Percentiles rank a stretch among this genome's conserved stretches.
These are phyloP conservation scores for Galeopterus variegatus DNA, from an alignment of 2,113 vertebrate species.

Conservation along the genomic window DNA sequence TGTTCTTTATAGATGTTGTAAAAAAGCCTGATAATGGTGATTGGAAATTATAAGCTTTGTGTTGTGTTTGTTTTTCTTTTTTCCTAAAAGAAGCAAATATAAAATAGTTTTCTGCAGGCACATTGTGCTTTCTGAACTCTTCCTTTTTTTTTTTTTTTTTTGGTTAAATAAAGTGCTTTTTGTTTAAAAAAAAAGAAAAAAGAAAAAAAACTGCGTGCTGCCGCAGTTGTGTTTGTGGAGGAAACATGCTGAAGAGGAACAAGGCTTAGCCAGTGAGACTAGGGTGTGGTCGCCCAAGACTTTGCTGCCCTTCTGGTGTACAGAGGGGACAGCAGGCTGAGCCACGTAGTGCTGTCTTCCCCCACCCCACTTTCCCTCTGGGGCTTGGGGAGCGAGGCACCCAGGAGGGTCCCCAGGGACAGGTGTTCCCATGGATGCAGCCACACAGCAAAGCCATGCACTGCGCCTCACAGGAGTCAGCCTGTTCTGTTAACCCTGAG, in stretches of 20 bases:
- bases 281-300: neutral
- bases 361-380: neutral
- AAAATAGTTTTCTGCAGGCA: conserved; percentile 78
- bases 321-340: neutral
- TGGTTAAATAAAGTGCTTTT: conserved; percentile 87
- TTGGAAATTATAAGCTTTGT: conserved; percentile 81
- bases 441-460: neutral
- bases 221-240: conserved; percentile 70
- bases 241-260: neutral
- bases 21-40: conserved; percentile 77
- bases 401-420: neutral
- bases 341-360: neutral
- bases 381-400: neutral
- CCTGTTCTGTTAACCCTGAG: neutral
- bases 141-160: neutral
- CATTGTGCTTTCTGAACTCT: conserved; percentile 78
- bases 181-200: conserved; percentile 79
- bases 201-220: conserved; percentile 26
- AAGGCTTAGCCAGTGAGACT: neutral
- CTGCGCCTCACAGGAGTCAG: rapidly evolving
- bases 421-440: conserved; percentile 67
- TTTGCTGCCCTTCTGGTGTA: neutral
- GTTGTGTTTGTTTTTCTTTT: conserved; percentile 58
- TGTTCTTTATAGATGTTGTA: conserved; percentile 83
- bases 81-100: conserved; percentile 44